These are phyloP conservation scores for Macquaria australasica DNA, from an alignment of 2,113 vertebrate genomes.

Conservation along the genomic window DNA sequence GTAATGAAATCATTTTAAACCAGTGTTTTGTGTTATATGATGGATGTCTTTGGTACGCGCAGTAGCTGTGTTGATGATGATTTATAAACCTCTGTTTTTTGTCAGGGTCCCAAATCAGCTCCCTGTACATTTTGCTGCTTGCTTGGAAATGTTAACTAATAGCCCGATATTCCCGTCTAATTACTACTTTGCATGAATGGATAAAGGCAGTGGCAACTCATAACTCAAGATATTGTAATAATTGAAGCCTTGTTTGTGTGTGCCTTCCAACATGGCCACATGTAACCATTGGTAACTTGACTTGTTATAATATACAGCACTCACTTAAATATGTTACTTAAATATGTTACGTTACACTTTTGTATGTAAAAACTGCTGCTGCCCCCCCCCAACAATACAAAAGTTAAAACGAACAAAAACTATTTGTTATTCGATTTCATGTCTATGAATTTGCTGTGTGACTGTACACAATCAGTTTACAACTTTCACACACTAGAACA, in stretches of 20 bases:
- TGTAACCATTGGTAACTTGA: neutral
- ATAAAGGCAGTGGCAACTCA: neutral
- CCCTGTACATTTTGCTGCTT: neutral
- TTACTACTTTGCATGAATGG: neutral
- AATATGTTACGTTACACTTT: neutral
- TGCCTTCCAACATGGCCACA: neutral
- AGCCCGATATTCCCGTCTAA: neutral
- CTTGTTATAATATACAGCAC: neutral
- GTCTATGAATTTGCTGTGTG: neutral
- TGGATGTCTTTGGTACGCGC: neutral
- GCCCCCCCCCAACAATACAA: neutral
- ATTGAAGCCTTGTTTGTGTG: neutral
- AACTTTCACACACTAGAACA: neutral
- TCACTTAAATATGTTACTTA: neutral
- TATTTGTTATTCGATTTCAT: neutral
- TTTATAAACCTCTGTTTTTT: slow-evolving; percentile 43
- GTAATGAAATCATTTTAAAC: slow-evolving; percentile 7
- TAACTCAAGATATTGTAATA: neutral
- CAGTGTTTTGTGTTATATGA: slow-evolving; percentile 9
- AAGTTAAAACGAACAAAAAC: neutral
- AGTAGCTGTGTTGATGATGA: slow-evolving; percentile 10
- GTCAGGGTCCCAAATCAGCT: slow-evolving; percentile 24
- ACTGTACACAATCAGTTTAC: neutral
- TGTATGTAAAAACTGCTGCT: neutral
- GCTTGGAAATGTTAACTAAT: neutral